Conservation (phyloP, 2,797 vertebrate species). For the Anomalospiza imberbis region DNA sequence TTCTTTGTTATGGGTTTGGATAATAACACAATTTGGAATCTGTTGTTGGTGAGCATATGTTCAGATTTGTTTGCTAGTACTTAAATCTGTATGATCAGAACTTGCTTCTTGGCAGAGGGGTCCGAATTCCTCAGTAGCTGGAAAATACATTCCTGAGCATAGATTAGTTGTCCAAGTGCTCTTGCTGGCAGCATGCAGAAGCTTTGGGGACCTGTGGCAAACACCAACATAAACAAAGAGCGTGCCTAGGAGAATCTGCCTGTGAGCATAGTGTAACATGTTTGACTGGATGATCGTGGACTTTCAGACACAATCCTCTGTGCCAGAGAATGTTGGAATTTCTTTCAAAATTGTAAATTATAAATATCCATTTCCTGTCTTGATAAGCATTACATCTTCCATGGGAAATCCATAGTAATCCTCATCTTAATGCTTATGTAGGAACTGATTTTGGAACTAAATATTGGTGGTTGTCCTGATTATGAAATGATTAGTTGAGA, state of each 20-base stretch:
- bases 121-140: neutral
- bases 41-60: neutral
- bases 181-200: neutral
- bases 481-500: conserved; percentile 26
- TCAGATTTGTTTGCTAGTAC: neutral
- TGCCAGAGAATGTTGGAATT: neutral
- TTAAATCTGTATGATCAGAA: neutral
- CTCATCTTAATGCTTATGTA: neutral
- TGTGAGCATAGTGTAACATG: neutral
- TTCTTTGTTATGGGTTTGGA: neutral
- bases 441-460: neutral
- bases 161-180: neutral
- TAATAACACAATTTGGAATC: neutral
- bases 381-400: neutral
- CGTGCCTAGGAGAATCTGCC: neutral
- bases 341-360: neutral
- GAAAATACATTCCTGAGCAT: neutral
- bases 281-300: neutral
- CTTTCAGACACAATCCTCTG: neutral
- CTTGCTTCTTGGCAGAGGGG: neutral
- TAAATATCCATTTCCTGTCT: neutral
- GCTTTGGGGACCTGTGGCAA: neutral
- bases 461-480: neutral
- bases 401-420: conserved; percentile 9
- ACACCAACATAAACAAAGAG: neutral